A percentile compares a stretch with the other conserved stretches of the same genome.
Evolutionary conservation across 2,113 vertebrate species (phyloP).

Genomic region (Orthonyx spaldingii): DNA sequence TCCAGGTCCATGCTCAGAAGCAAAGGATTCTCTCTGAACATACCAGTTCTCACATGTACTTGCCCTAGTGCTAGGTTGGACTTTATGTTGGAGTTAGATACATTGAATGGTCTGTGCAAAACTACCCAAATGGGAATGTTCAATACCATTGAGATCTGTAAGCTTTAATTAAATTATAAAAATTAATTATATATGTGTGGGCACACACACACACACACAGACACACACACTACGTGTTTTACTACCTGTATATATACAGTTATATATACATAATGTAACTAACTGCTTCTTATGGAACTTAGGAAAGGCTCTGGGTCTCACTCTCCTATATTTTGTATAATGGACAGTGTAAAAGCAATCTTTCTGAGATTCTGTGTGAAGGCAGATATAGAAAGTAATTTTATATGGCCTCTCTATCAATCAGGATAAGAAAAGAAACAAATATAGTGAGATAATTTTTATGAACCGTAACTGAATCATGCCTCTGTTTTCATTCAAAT

Average conservation of each 20-base stretch:
- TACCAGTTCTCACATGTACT: background rate
- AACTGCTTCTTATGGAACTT: background rate
- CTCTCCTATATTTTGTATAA: background rate
- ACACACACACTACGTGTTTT: background rate
- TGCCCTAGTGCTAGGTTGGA: background rate
- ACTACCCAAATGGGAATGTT: background rate
- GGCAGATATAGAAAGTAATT: background rate
- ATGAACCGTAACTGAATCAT: constrained; percentile 11
- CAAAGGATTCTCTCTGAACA: background rate
- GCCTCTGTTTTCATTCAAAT: constrained; percentile 48
- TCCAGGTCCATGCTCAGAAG: background rate
- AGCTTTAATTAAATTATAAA: background rate
- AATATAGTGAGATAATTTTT: background rate
- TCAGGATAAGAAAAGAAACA: background rate
- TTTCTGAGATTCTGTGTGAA: background rate
- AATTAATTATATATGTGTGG: background rate
- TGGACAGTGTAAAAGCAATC: background rate
- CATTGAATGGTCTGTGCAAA: background rate
- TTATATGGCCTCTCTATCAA: background rate
- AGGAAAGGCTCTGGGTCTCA: background rate
- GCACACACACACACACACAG: background rate
- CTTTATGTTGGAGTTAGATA: background rate
- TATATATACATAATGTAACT: background rate
- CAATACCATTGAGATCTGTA: background rate
- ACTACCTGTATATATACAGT: fast-evolving